Evolutionary conservation across 2,888 invertebrate genomes (phyloP).

Genomic region (Allophyes oxyacanthae): DNA sequence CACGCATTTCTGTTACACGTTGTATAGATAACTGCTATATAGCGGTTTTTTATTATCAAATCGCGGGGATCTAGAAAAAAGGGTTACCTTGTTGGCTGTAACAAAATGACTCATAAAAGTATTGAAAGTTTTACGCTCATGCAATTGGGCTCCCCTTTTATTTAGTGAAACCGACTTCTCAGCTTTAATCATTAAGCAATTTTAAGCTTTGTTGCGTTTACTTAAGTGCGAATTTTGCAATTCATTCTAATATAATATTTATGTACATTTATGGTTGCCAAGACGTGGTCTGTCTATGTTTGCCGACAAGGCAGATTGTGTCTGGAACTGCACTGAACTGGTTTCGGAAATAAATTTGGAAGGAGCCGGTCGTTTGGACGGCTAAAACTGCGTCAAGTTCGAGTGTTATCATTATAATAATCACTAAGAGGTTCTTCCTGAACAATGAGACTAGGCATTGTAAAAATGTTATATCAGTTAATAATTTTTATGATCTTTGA

Average conservation of each 20-base stretch:
- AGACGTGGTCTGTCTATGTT: conserved; percentile 20
- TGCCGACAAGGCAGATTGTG: conserved; percentile 50
- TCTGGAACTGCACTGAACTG: conserved; percentile 56
- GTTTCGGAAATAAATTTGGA: conserved; percentile 52
- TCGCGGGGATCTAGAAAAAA: conserved; percentile 1
- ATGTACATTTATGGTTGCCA: conserved; percentile 18
- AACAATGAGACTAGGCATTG: neutral
- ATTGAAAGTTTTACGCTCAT: conserved; percentile 33
- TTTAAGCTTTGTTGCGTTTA: conserved; percentile 15
- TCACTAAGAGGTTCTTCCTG: neutral
- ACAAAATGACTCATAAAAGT: conserved; percentile 31
- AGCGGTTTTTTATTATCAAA: no score
- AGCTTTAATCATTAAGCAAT: conserved; percentile 5
- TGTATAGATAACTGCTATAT: no score
- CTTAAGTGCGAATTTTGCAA: conserved; percentile 15
- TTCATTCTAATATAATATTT: neutral
- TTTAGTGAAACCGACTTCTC: conserved; percentile 19
- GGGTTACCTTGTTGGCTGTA: conserved; percentile 10
- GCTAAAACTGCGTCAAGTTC: conserved; percentile 33
- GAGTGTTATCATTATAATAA: conserved; percentile 5
- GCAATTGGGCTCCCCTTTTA: conserved; percentile 48
- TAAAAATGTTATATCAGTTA: no score
- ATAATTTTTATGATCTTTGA: no score
- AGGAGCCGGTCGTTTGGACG: conserved; percentile 41
- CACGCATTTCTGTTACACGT: no score